A percentile compares a stretch with the other conserved stretches of the same genome.
These are phyloP conservation scores for Amphiprion ocellaris DNA, from an alignment of 2,113 vertebrate genomes.

Conservation along the genomic window DNA sequence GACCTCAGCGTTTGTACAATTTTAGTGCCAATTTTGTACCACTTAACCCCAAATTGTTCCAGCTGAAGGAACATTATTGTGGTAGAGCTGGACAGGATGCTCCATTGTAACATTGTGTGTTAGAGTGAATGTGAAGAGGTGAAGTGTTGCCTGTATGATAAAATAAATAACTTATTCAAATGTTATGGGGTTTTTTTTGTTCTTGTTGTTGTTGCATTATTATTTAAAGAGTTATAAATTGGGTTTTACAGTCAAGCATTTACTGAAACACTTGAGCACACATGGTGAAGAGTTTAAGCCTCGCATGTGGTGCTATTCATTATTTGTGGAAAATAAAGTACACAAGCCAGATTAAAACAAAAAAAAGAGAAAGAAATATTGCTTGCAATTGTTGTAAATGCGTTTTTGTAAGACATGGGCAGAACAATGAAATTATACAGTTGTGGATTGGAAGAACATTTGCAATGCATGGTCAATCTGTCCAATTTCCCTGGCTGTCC, in stretches of 20 bases:
- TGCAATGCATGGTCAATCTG: slow-evolving; percentile 61
- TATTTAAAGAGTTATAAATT: not conserved
- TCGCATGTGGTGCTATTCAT: not conserved
- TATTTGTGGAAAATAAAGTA: no score
- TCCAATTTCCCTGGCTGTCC: slow-evolving; percentile 64
- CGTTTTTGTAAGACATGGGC: not conserved
- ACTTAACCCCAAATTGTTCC: not conserved
- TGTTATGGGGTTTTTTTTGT: no score
- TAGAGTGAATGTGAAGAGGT: not conserved
- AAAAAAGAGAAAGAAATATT: no score
- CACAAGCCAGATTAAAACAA: no score
- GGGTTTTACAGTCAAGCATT: slow-evolving; percentile 16
- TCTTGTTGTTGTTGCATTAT: no score
- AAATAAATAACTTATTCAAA: no score
- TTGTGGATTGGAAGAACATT: slow-evolving; percentile 19
- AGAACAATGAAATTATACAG: slow-evolving; percentile 16
- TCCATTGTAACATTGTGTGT: slow-evolving; percentile 15
- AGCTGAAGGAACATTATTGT: not conserved
- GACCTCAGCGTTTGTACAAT: not conserved
- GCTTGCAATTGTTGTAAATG: no score
- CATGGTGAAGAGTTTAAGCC: not conserved
- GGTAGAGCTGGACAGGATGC: not conserved
- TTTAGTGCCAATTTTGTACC: slow-evolving; percentile 3
- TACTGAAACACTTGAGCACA: not conserved
- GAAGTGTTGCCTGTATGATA: not conserved